Percentiles rank a stretch among this genome's conserved stretches.
phyloP scores from a whole-genome alignment of 2,113 vertebrate genomes.

The Austrofundulus limnaeus region DNA sequence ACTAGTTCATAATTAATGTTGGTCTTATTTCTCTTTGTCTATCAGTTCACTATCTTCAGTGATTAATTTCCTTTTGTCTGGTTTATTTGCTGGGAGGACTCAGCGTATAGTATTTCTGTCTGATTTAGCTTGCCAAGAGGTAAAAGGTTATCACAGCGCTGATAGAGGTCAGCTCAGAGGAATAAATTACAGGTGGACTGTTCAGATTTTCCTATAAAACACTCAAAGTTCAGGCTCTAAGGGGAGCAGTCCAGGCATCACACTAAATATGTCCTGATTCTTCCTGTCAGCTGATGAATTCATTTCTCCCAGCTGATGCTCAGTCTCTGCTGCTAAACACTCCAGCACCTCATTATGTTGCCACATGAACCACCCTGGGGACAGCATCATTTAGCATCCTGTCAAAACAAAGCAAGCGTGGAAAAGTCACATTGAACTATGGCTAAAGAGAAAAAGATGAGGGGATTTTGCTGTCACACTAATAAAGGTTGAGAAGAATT shows the following conservation, averaged over 20 bases:
- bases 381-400: slow-evolving; percentile 45
- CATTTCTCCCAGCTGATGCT: slow-evolving; percentile 41
- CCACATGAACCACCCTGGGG: slow-evolving; percentile 32
- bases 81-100: slow-evolving; percentile 18
- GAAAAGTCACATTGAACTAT: slow-evolving; percentile 24
- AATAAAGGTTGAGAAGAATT: too few species aligned
- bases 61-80: too few species aligned
- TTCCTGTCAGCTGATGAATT: slow-evolving; percentile 56
- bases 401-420: slow-evolving; percentile 42
- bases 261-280: slow-evolving; percentile 44
- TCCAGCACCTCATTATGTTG: slow-evolving; percentile 50
- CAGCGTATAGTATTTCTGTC: slow-evolving; percentile 22
- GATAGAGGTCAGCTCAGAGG: slow-evolving; percentile 36
- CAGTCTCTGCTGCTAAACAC: slow-evolving; percentile 37
- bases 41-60: too few species aligned
- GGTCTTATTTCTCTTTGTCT: too few species aligned
- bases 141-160: slow-evolving; percentile 26
- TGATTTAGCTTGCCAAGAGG: slow-evolving; percentile 34
- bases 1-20: too few species aligned
- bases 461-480: neutral
- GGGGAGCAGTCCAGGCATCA: slow-evolving; percentile 34
- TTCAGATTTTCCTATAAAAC: slow-evolving; percentile 40
- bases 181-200: slow-evolving; percentile 43
- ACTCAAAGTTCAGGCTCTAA: slow-evolving; percentile 7
- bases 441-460: neutral